Base-by-base conservation (phyloP, 2,888 invertebrate genomes). In the Agapostemon virescens region DNA sequence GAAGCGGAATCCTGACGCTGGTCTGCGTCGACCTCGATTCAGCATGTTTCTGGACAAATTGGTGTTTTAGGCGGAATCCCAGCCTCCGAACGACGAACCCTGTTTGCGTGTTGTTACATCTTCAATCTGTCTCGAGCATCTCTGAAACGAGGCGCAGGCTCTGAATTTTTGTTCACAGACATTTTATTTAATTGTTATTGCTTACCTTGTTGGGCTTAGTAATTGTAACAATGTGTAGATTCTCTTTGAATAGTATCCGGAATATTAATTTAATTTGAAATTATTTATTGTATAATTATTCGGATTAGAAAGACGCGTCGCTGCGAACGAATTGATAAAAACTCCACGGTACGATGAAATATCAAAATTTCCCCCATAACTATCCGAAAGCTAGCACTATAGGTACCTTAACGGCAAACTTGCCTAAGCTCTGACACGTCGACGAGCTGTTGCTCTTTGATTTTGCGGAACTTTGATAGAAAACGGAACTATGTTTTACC, bases 1-100 rank as follows among this genome's bases (percentile, higher is more conserved):
- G 82, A 79, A 81, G 80, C 71, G 77, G 76, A 74, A 73, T 52
- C 58, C 74, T 69, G 30, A 49, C 66, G 77, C 84, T 64, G 23
- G 52, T 30, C 26, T 55, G 40, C 33, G 68, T 36, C 79, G 78
- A 82, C 80, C 80, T 71, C 79, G 68, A 79, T 85, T 82, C 26
- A 11, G 6, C 2, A 26, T 17, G 26, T 55, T 55, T 26, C 55
- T 26, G 55, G 15, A 26, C 26, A 55, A 55, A 55, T 55, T 55
- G 26, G 15, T 55, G 26, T 55, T 55, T 55, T 26, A 26, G 6
- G 9, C 49, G 26, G 55, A 26, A 55, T 55, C 2, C 26, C 2
- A 26, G 6, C 6, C 15, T 26, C 26, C 26, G 26, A 55, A 26
- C n/a, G 45, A 49, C n/a, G 11, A 11, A 49, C 11, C 49, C 11